These are phyloP conservation scores for Cephalopachus bancanus DNA, from an alignment of 2,797 vertebrate genomes.

Conservation along the genomic window DNA sequence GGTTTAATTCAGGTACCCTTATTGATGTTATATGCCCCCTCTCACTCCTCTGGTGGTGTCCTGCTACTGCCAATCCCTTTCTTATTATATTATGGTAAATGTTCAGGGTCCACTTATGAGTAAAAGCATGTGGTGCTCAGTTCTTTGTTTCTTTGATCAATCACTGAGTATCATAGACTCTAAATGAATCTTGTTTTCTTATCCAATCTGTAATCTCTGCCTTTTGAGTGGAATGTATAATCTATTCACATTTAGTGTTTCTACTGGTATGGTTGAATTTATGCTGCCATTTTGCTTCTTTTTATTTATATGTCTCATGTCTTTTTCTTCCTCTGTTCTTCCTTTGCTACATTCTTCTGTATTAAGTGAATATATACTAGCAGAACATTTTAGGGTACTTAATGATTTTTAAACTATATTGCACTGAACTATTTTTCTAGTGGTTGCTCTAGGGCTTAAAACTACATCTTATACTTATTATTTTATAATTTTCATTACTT, in stretches of 20 bases:
- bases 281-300: background rate
- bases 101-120: no score
- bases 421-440: constrained; percentile 32
- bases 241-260: constrained; percentile 44
- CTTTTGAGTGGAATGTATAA: constrained; percentile 34
- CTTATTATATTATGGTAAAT: no score
- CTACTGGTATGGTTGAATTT: background rate
- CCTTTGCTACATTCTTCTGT: background rate
- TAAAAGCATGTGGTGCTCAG: no score
- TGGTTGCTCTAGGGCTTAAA: background rate
- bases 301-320: background rate
- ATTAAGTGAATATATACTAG: constrained; percentile 62
- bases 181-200: constrained; percentile 47
- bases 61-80: no score
- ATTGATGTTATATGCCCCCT: no score
- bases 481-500: constrained; percentile 43
- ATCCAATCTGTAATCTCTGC: background rate
- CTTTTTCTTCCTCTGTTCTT: background rate
- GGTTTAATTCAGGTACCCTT: no score
- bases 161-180: no score
- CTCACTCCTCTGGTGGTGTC: no score
- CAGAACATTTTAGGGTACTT: background rate
- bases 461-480: background rate
- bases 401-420: constrained; percentile 26
- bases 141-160: no score